Conservation (phyloP, 2,888 invertebrate genomes). For the Anticlea derivata region DNA sequence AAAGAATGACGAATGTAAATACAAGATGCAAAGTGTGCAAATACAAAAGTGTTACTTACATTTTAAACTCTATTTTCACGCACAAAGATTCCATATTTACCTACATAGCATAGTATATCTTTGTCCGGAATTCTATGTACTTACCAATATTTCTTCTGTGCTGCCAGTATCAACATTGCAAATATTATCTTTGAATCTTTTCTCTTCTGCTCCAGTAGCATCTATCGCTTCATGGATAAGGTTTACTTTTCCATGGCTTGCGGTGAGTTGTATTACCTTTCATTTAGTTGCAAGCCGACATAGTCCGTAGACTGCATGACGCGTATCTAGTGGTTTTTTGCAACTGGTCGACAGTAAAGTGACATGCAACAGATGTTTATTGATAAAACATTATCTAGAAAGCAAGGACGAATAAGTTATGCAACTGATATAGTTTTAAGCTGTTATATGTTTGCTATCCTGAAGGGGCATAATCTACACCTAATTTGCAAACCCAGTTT, state of each 20-base stretch:
- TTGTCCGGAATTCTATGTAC: slow-evolving; percentile 4
- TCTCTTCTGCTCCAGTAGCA: not conserved
- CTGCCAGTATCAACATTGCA: slow-evolving; percentile 19
- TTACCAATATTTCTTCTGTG: slow-evolving; percentile 7
- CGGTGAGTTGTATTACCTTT: slow-evolving; percentile 48
- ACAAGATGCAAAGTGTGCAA: not conserved
- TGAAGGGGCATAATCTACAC: too few species aligned
- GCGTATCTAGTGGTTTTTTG: slow-evolving; percentile 71
- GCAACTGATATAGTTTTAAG: not conserved
- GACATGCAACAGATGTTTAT: slow-evolving; percentile 15
- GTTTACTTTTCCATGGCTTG: slow-evolving; percentile 39
- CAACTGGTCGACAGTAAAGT: slow-evolving; percentile 64
- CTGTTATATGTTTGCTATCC: too few species aligned
- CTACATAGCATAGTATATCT: not conserved
- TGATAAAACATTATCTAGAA: slow-evolving; percentile 12
- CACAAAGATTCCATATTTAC: not conserved
- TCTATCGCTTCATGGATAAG: slow-evolving; percentile 33
- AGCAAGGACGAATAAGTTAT: slow-evolving; percentile 3
- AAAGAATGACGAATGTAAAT: slow-evolving; percentile 16
- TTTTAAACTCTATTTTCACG: slow-evolving; percentile 11
- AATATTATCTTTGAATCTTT: slow-evolving; percentile 14
- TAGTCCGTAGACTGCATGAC: slow-evolving; percentile 73
- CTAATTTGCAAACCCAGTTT: too few species aligned
- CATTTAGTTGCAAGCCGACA: slow-evolving; percentile 56
- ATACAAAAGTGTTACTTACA: not conserved